phyloP scores from a whole-genome alignment of 2,113 vertebrate genomes.

The Oncorhynchus keta region DNA sequence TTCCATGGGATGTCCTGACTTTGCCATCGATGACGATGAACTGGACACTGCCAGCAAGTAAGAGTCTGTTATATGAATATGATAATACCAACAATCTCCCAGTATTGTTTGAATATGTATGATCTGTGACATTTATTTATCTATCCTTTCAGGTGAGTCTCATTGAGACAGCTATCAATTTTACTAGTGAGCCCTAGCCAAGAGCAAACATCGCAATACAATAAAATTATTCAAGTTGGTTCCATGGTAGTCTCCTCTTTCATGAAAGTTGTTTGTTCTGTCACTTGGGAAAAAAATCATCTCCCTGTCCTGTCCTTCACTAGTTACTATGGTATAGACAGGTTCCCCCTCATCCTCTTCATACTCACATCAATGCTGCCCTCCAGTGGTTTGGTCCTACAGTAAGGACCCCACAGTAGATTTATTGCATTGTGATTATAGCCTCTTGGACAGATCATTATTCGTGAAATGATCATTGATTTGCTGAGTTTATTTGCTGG shows the following conservation, averaged over 20 bases:
- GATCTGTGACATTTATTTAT: too few relatives aligned
- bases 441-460: too few relatives aligned
- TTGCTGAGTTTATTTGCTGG: too few relatives aligned
- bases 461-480: too few relatives aligned
- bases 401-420: too few relatives aligned
- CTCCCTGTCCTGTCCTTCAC: too few relatives aligned
- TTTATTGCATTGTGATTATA: too few relatives aligned
- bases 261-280: background rate
- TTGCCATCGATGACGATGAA: conserved; percentile 69
- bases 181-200: too few relatives aligned
- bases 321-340: background rate
- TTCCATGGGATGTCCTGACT: conserved; percentile 62
- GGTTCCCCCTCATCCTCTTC: background rate
- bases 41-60: conserved; percentile 78
- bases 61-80: conserved; percentile 16
- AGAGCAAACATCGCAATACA: too few relatives aligned
- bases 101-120: background rate
- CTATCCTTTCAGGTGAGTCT: too few relatives aligned
- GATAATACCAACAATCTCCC: background rate
- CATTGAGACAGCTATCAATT: too few relatives aligned
- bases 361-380: conserved; percentile 64
- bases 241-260: background rate
- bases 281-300: background rate
- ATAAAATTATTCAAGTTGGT: background rate
- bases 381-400: conserved; percentile 56